Percentiles rank a stretch among this genome's conserved stretches.
These are phyloP conservation scores for Acanthopagrus latus DNA, from an alignment of 2,797 vertebrate genomes.

Conservation along the genomic window DNA sequence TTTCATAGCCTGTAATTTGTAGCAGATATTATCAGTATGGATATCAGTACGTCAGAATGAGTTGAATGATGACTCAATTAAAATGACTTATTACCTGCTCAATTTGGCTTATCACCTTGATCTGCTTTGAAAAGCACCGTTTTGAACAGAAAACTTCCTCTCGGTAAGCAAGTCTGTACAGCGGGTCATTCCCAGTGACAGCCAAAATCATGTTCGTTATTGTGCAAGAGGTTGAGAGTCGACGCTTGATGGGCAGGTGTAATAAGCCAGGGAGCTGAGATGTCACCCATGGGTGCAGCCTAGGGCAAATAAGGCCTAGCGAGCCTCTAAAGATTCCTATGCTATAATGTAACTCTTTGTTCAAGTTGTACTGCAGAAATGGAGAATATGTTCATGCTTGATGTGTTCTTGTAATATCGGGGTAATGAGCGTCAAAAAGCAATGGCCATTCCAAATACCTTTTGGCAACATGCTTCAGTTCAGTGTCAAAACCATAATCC, in stretches of 20 bases:
- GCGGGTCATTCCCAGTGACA: constrained; percentile 59
- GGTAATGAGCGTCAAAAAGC: constrained; percentile 82
- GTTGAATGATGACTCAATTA: constrained; percentile 67
- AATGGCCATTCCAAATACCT: constrained; percentile 76
- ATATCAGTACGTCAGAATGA: constrained; percentile 64
- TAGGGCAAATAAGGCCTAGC: constrained; percentile 62
- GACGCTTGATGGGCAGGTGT: constrained; percentile 81
- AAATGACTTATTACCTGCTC: constrained; percentile 76
- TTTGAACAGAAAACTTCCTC: constrained; percentile 73
- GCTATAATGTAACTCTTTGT: constrained; percentile 84
- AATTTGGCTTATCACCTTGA: constrained; percentile 66
- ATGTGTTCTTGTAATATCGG: constrained; percentile 79
- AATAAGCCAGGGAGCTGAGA: constrained; percentile 83
- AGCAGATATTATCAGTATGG: constrained; percentile 70
- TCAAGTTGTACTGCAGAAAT: constrained; percentile 70
- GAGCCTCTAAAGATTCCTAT: constrained; percentile 71
- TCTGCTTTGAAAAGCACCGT: constrained; percentile 63
- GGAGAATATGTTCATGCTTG: constrained; percentile 82
- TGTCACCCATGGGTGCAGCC: constrained; percentile 81
- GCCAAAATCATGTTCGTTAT: constrained; percentile 73
- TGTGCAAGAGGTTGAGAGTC: constrained; percentile 67
- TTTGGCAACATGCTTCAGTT: constrained; percentile 66
- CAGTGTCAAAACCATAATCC: constrained; percentile 65
- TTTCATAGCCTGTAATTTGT: constrained; percentile 74
- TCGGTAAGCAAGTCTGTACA: constrained; percentile 53